phyloP scores from a whole-genome alignment of 2,888 invertebrate species.

The Cephalotes varians region DNA sequence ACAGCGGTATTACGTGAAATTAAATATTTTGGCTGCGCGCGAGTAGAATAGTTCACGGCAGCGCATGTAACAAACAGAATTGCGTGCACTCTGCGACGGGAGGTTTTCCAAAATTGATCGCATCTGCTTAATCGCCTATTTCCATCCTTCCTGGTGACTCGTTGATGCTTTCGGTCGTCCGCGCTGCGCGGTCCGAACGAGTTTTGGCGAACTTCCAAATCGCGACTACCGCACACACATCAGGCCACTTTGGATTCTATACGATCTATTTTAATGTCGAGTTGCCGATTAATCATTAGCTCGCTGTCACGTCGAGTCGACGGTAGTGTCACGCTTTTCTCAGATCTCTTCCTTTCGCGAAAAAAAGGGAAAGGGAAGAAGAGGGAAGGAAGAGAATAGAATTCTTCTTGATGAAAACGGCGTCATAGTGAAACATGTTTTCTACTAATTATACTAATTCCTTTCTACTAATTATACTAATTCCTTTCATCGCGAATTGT shows the following conservation, averaged over 20 bases:
- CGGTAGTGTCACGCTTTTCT: conserved; percentile 4
- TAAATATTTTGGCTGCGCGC: conserved; percentile 21
- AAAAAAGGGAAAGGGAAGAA: neutral
- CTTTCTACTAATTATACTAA: neutral
- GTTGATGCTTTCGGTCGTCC: conserved; percentile 62
- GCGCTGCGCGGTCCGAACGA: conserved; percentile 54
- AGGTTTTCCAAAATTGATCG: conserved; percentile 54
- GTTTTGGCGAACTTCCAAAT: conserved; percentile 76
- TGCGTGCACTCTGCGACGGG: neutral
- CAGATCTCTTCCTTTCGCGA: neutral
- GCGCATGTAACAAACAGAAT: conserved; percentile 12
- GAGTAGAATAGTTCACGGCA: neutral
- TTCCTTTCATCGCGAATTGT: conserved; percentile 20
- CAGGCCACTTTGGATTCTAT: conserved; percentile 73
- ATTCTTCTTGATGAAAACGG: neutral
- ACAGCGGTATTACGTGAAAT: neutral
- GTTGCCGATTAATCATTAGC: conserved; percentile 78
- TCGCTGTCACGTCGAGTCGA: neutral
- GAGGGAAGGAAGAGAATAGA: neutral
- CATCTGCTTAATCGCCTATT: conserved; percentile 60
- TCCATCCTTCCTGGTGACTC: conserved; percentile 54
- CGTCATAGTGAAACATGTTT: neutral
- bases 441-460: neutral
- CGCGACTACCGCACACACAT: conserved; percentile 70
- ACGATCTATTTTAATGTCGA: conserved; percentile 79